Conservation (phyloP, 2,797 vertebrate genomes). For the Chloroceryle amazona region DNA sequence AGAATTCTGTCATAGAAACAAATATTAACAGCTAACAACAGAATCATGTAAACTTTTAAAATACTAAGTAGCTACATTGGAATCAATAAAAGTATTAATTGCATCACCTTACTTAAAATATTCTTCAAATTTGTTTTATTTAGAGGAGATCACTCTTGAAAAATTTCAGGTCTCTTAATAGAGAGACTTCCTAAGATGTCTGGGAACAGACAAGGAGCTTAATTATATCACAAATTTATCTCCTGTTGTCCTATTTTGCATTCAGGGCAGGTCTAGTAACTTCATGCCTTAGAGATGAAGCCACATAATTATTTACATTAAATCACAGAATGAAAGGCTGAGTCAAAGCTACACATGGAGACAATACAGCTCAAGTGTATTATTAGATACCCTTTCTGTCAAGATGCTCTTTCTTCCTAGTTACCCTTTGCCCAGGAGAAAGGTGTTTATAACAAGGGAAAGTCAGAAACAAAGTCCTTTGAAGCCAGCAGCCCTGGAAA, state of each 20-base stretch:
- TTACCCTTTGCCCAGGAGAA: not conserved
- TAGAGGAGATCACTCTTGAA: not conserved
- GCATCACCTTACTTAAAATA: not conserved
- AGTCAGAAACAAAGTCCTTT: not conserved
- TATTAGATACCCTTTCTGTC: not conserved
- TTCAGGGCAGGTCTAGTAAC: not conserved
- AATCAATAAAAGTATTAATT: not conserved
- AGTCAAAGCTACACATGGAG: not conserved
- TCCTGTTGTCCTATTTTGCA: constrained; percentile 5
- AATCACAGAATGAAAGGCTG: not conserved
- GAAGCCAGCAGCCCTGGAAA: not conserved
- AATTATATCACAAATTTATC: not conserved
- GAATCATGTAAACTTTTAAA: not conserved
- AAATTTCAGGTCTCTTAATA: not conserved
- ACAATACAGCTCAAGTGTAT: not conserved
- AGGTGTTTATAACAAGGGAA: not conserved
- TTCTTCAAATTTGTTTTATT: not conserved
- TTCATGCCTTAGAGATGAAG: not conserved
- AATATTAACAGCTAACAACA: not conserved
- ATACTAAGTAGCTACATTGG: not conserved
- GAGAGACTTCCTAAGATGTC: not conserved
- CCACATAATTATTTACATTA: constrained; percentile 11
- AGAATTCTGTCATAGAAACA: not conserved
- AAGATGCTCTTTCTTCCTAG: not conserved
- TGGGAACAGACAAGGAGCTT: not conserved